Evolutionary conservation across 2,888 invertebrate species (phyloP).

Genomic region (Mechanitis messenoides): DNA sequence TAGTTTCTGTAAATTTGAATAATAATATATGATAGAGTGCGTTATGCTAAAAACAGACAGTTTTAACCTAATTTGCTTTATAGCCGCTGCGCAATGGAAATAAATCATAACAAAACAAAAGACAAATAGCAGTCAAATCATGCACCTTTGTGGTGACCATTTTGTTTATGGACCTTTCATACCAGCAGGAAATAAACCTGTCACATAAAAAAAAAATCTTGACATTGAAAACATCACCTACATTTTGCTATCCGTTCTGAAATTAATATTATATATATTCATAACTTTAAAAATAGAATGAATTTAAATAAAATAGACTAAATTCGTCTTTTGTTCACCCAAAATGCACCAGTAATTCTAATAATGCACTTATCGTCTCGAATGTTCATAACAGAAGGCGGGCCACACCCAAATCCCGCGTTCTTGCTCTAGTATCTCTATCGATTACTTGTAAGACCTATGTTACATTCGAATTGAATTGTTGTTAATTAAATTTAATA

Average conservation of each 20-base stretch:
- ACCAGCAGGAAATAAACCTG: background rate
- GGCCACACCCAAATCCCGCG: conserved; percentile 42
- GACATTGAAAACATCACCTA: no score
- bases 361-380: conserved; percentile 37
- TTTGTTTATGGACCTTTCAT: background rate
- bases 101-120: conserved; percentile 10
- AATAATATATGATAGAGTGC: conserved; percentile 1
- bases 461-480: conserved; percentile 23
- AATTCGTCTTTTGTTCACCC: conserved; percentile 17
- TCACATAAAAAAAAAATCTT: no score
- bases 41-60: background rate
- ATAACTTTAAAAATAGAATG: background rate
- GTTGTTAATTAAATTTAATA: conserved; percentile 10
- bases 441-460: conserved; percentile 26
- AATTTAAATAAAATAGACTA: conserved; percentile 5
- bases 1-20: background rate
- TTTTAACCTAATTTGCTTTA: background rate
- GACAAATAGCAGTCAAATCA: conserved; percentile 9
- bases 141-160: conserved; percentile 8
- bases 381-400: conserved; percentile 37
- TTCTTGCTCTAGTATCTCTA: conserved; percentile 43
- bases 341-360: conserved; percentile 29
- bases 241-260: no score
- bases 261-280: background rate
- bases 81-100: background rate